Evolutionary conservation across 2,888 invertebrate genomes (phyloP).

Genomic region (Adineta ricciae): DNA sequence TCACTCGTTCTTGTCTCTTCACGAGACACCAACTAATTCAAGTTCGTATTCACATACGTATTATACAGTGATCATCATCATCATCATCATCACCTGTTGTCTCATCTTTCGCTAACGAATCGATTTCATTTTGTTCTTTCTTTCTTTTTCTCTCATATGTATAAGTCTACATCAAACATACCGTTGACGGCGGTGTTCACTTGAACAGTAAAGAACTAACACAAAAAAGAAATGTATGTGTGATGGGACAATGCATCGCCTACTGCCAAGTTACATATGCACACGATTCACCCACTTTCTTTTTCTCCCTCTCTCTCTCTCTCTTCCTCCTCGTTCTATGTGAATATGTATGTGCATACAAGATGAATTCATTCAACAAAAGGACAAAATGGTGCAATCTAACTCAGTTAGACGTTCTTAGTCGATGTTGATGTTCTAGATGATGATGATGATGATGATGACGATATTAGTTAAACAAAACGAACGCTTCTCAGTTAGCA

Average conservation of each 20-base stretch:
- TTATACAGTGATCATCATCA: not conserved
- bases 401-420: not conserved
- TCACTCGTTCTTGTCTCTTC: not conserved
- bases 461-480: not conserved
- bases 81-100: not conserved
- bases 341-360: not conserved
- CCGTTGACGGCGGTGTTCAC: not conserved
- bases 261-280: not conserved
- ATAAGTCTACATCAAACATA: not conserved
- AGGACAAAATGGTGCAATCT: not conserved
- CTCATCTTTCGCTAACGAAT: slow-evolving; percentile 8
- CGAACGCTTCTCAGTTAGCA: not conserved
- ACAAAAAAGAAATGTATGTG: not conserved
- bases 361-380: not conserved
- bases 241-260: not conserved
- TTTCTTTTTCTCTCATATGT: not conserved
- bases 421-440: not conserved
- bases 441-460: not conserved
- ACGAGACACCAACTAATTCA: not conserved
- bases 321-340: not conserved
- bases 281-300: not conserved
- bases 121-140: not conserved
- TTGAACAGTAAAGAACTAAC: not conserved
- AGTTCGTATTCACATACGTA: not conserved
- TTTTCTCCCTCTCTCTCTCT: not conserved